Evolutionary conservation across 2,797 vertebrate genomes (phyloP).

Genomic region (Lutra lutra): DNA sequence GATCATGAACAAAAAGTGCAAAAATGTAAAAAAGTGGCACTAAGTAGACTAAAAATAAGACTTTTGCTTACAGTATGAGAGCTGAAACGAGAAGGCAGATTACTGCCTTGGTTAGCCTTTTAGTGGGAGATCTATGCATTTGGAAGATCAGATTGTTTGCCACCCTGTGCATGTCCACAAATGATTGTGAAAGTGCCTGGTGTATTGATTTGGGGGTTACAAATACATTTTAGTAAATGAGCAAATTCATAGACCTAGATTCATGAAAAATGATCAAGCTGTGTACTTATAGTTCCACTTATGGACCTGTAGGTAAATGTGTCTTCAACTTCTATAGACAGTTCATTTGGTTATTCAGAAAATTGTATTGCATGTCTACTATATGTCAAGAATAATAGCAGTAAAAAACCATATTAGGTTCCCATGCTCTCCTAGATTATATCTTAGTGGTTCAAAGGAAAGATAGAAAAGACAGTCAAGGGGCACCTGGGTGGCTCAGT

Average conservation of each 20-base stretch:
- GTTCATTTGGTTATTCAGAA: not conserved
- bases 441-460: not conserved
- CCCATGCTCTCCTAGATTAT: not conserved
- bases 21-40: not conserved
- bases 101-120: not conserved
- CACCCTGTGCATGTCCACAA: not conserved
- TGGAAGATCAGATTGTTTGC: not conserved
- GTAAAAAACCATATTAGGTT: not conserved
- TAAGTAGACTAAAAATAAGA: not conserved
- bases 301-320: not conserved
- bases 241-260: not conserved
- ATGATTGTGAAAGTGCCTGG: not conserved
- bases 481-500: not conserved
- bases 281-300: not conserved
- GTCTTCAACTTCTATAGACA: not conserved
- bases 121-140: not conserved
- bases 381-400: not conserved
- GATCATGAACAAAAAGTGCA: not conserved
- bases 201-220: not conserved
- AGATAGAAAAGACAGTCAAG: not conserved
- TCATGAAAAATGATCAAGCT: not conserved
- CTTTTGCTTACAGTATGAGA: not conserved
- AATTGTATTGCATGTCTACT: not conserved
- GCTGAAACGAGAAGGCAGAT: not conserved
- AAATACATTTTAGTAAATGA: slow-evolving; percentile 10